Conservation (phyloP, 2,113 vertebrate genomes). For the Myotis davidii region DNA sequence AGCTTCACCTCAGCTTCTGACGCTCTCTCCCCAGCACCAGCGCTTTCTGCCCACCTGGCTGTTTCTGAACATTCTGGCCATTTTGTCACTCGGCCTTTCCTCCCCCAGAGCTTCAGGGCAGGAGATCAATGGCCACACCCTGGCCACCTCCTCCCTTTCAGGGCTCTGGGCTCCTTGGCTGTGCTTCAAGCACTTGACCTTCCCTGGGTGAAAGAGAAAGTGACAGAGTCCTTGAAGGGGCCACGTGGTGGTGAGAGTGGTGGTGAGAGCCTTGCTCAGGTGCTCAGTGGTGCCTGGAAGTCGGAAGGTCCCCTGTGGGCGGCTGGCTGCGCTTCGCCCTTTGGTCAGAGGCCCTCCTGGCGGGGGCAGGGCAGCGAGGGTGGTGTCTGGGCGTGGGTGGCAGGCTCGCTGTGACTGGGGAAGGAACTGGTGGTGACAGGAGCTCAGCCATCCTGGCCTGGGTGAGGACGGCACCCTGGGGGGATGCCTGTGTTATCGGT, state of each 20-base stretch:
- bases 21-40: neutral
- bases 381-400: neutral
- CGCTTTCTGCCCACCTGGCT: rapidly evolving
- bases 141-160: too few species aligned
- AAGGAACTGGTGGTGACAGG: neutral
- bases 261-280: neutral
- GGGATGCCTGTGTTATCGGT: too few species aligned
- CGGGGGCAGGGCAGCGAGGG: neutral
- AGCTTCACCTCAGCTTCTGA: neutral
- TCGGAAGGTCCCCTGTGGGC: neutral
- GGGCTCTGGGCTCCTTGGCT: neutral
- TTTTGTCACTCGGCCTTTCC: neutral
- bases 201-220: neutral
- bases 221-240: neutral
- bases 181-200: neutral
- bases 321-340: neutral
- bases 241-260: neutral
- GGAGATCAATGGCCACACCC: neutral
- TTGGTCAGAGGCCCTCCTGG: neutral
- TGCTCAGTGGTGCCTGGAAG: neutral
- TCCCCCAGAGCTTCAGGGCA: neutral
- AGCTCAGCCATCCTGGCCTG: neutral
- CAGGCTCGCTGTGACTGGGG: neutral
- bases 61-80: neutral
- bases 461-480: neutral